Percentiles rank a stretch among this genome's conserved stretches.
phyloP scores from a whole-genome alignment of 2,113 vertebrate species.

The Megaceryle torquata region DNA sequence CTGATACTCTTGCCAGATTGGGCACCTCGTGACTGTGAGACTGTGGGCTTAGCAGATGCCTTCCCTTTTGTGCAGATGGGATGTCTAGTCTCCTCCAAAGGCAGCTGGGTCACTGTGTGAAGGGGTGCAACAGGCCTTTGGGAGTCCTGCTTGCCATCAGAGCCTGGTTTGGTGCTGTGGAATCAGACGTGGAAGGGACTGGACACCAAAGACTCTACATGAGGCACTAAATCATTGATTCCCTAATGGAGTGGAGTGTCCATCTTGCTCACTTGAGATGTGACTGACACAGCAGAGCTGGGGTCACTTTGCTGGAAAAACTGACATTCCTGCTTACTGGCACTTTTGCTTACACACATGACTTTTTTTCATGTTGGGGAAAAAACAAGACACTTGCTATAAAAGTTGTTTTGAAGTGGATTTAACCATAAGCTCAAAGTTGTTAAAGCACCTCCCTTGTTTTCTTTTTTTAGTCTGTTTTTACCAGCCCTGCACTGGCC shows the following conservation, averaged over 20 bases:
- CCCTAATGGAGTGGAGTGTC: neutral
- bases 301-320: neutral
- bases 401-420: neutral
- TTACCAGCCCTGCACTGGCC: neutral
- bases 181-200: rapidly evolving
- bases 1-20: neutral
- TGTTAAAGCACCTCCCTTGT: neutral
- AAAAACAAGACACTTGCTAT: neutral
- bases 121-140: neutral
- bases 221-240: neutral
- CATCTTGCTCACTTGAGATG: neutral
- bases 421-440: neutral
- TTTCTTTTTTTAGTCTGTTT: neutral
- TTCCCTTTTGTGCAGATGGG: neutral
- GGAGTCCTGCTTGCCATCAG: neutral
- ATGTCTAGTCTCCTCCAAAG: neutral
- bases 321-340: neutral
- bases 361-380: neutral
- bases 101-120: neutral
- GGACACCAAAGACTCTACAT: neutral
- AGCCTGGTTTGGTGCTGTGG: neutral
- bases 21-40: neutral
- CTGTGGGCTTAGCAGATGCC: neutral
- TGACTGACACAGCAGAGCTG: neutral
- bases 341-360: neutral